These are phyloP conservation scores for Xerus rutilus DNA, from an alignment of 2,797 vertebrate species.

Conservation along the genomic window DNA sequence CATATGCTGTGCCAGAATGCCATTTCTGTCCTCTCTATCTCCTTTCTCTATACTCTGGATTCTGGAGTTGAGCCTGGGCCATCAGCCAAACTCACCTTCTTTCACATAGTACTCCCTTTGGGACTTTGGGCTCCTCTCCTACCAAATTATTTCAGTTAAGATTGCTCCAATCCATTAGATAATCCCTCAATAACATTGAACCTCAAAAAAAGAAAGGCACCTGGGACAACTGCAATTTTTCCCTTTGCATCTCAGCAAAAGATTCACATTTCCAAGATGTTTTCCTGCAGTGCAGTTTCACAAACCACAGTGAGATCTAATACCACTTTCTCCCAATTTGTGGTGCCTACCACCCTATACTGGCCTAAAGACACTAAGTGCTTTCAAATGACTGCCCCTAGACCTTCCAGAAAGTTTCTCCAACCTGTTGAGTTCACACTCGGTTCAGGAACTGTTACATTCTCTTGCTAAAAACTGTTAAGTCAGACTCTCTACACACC, in stretches of 20 bases:
- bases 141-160: background rate
- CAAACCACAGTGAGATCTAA: background rate
- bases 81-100: background rate
- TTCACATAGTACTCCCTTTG: background rate
- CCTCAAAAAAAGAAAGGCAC: background rate
- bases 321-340: background rate
- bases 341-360: accelerated
- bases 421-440: background rate
- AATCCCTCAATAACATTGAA: background rate
- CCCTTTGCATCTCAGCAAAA: background rate
- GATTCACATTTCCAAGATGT: background rate
- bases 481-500: background rate
- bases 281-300: background rate
- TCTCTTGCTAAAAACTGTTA: background rate
- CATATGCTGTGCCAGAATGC: background rate
- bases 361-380: background rate
- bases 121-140: background rate
- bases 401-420: background rate
- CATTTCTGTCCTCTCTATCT: background rate
- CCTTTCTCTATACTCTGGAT: background rate
- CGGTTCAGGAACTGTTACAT: background rate
- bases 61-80: background rate
- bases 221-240: background rate
- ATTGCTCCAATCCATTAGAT: background rate
- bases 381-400: background rate